phyloP scores from a whole-genome alignment of 2,888 invertebrate genomes.

The Spodoptera exigua region DNA sequence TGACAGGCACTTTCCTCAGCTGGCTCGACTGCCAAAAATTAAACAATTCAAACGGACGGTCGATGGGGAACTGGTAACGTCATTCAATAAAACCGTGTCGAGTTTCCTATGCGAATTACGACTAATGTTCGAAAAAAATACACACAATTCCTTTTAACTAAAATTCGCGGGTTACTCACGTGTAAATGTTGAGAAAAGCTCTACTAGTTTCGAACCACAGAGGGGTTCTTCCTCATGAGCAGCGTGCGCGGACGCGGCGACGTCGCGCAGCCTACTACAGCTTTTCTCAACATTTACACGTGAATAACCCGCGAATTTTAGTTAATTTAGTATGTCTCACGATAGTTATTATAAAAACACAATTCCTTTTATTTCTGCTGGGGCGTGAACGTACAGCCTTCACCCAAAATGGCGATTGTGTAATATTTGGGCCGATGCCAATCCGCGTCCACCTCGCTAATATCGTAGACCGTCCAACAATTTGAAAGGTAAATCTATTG shows the following conservation, averaged over 20 bases:
- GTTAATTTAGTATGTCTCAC: too few species aligned
- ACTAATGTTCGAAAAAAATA: conserved; percentile 47
- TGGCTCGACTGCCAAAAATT: conserved; percentile 32
- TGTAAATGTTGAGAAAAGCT: too few species aligned
- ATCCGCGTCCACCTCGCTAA: conserved; percentile 14
- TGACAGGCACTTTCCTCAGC: conserved; percentile 34
- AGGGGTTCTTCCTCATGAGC: too few species aligned
- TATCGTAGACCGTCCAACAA: conserved; percentile 21
- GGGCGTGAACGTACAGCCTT: conserved; percentile 46
- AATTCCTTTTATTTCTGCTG: conserved; percentile 47
- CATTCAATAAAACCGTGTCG: conserved; percentile 50
- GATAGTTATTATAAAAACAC: too few species aligned
- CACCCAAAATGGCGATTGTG: conserved; percentile 43
- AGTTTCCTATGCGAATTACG: conserved; percentile 33
- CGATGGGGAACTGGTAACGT: conserved; percentile 19
- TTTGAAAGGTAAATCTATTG: conserved; percentile 24
- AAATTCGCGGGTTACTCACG: too few species aligned
- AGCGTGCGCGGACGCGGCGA: too few species aligned
- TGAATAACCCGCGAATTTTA: too few species aligned
- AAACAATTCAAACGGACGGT: conserved; percentile 34
- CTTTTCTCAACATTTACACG: too few species aligned
- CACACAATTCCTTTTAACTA: conserved; percentile 47
- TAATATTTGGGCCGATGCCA: conserved; percentile 51
- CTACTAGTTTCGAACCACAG: too few species aligned
- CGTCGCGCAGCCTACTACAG: too few species aligned